Base-by-base conservation (phyloP, 2,113 vertebrate genomes). In the Mesitornis unicolor region DNA sequence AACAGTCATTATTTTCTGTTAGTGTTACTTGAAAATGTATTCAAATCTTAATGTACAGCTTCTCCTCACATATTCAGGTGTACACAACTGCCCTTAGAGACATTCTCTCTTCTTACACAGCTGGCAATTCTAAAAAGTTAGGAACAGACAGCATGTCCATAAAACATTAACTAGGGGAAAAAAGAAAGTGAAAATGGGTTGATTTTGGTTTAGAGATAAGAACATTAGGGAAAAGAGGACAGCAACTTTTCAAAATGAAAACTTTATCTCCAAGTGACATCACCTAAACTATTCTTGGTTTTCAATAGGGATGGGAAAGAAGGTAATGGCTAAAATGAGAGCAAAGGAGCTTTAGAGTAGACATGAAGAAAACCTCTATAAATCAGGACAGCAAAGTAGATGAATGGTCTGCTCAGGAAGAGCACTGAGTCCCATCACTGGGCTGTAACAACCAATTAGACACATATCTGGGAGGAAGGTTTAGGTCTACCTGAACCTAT, bases 1-100 rank as follows among this genome's bases (percentile, higher is more conserved):
- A 26, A 16, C 0, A 0, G 13, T 38, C 54, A 57, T 53, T 24
- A 8, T 4, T 48, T 28, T 20, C 25, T 25, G 28, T 11, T 45
- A 31, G 15, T 43, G 57, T 33, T 53, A 18, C 35, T 22, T 13
- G 43, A 63, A 90, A 33, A 47, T 0, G 16, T 8, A 15, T 14
- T 54, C 16, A 24, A 17, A 42, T 75, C 3, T 21, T 56, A 47
- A 13, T 29, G 11, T 18, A 20, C 1, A 48, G 40, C 22, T 60
- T 19, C 8, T 68, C 21, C 40, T 84, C 35, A 21, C 4, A 1
- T 5, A 33, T 7, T 74, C 19, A 56, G 16, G 9, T n/a, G 38
- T 19, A 8, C 3, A 9, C 12, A 26, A 13, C 0, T 5, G 11
- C 19, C n/a, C 71, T 57, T 26, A 16, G n/a, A 74, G 47, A 31